Conservation (phyloP, 2,888 invertebrate species). For the Ernsta delagoae region DNA sequence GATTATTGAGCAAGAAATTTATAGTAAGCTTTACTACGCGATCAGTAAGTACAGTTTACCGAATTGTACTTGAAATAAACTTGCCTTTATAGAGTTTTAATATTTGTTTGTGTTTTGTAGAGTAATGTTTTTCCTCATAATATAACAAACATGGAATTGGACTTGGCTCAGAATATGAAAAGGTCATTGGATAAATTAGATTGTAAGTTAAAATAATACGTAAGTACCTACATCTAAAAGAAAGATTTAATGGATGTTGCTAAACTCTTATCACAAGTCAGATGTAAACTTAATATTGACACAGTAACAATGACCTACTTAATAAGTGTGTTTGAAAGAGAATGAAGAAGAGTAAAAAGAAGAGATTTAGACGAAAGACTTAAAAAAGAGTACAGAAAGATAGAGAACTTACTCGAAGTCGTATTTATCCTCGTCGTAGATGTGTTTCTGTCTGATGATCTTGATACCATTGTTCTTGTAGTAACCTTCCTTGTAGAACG, state of each 20-base stretch:
- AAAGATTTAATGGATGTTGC: no score
- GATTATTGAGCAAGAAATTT: constrained; percentile 13
- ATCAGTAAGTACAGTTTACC: not conserved
- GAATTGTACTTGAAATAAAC: constrained; percentile 14
- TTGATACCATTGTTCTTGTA: constrained; percentile 82
- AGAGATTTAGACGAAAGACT: no score
- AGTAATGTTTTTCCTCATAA: no score
- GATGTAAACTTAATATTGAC: no score
- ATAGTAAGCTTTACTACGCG: constrained; percentile 18
- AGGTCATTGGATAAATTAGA: not conserved
- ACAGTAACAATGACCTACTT: no score
- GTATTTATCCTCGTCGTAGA: constrained; percentile 80
- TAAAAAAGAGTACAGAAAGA: no score
- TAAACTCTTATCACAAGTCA: no score
- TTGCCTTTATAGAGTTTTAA: not conserved
- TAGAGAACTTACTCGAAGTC: constrained; percentile 79
- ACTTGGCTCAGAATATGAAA: not conserved
- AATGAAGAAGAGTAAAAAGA: no score
- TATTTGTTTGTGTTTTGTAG: not conserved
- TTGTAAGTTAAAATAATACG: not conserved
- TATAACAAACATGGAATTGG: no score
- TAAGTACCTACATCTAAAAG: no score
- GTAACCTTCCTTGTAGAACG: constrained; percentile 79
- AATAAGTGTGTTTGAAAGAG: no score
- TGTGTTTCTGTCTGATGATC: constrained; percentile 77